Base-by-base conservation (phyloP, 1,140 invertebrate species). In the Streblospio benedicti region DNA sequence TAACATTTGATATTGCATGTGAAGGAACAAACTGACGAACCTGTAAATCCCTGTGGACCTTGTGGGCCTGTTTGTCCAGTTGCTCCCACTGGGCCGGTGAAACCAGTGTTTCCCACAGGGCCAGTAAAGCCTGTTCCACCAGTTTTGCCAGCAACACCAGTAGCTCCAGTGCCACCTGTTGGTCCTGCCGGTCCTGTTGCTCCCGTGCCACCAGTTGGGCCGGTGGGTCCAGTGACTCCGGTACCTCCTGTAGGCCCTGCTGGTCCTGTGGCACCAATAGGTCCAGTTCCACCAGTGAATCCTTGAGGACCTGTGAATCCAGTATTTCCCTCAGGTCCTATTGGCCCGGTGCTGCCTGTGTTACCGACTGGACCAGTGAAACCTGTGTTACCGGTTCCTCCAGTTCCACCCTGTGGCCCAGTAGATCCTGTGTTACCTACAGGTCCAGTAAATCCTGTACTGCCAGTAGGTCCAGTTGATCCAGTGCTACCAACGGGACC, bases 361-460 rank as follows among this genome's bases (percentile, higher is more conserved):
- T n/a, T n/a, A n/a, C n/a, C n/a, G n/a, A n/a, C n/a, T 14, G 12
- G 53, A 38, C 53, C 53, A n/a, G 31, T 56, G n/a, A 23, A 38
- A 56, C 53, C 53, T 28, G 53, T 56, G 25, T 32, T 12, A 20
- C 53, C 53, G 25, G 53, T 56, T 41, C 9, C 53, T 20, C 53
- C 53, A 43, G 53, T 56, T 14, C 18, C 18, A 4, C 53, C n/a
- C n/a, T n/a, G 35, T n/a, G 9, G 9, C 35, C 9, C 9, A n/a
- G 35, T 9, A 38, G 9, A 38, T 9, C n/a, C 9, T 9, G n/a
- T 38, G n/a, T n/a, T 9, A n/a, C 35, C 35, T 38, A 38, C 9
- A 38, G 35, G n/a, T 9, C 35, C 9, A 38, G n/a, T 38, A 38
- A 9, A 9, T n/a, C n/a, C 35, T 9, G n/a, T 38, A 38, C 9